Evolutionary conservation across 2,797 vertebrate species (phyloP).

Genomic region (Falco novaeseelandiae): DNA sequence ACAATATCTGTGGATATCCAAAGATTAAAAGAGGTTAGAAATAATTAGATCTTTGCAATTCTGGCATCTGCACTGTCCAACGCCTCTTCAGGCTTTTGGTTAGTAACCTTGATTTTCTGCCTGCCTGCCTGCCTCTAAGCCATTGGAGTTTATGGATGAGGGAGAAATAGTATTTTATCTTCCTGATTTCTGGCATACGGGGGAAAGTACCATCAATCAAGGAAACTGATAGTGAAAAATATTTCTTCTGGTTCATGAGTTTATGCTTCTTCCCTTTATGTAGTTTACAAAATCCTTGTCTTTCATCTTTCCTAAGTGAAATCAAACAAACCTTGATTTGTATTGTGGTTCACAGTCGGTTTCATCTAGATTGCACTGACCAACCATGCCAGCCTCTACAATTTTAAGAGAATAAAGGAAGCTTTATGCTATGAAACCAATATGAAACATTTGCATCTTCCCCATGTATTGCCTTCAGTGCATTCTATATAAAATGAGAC

Average conservation of each 20-base stretch:
- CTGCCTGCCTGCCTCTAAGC: neutral
- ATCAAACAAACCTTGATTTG: neutral
- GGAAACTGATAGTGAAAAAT: neutral
- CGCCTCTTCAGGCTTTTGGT: neutral
- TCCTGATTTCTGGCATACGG: neutral
- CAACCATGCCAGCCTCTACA: neutral
- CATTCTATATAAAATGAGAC: fast-evolving
- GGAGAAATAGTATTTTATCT: neutral
- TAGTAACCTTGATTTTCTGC: neutral
- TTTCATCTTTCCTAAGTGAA: neutral
- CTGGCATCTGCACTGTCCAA: neutral
- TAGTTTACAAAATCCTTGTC: neutral
- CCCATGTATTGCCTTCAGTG: neutral
- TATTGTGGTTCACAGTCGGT: neutral
- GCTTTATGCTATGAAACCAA: neutral
- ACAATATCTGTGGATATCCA: neutral
- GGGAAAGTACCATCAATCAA: neutral
- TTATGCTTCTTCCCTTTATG: neutral
- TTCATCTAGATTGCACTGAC: neutral
- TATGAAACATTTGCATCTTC: neutral
- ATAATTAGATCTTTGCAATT: neutral
- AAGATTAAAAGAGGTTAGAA: neutral
- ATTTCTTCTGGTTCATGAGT: neutral
- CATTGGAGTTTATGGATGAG: neutral
- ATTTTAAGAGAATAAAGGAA: neutral